These are phyloP conservation scores for Ephestia elutella DNA, from an alignment of 1,140 invertebrate species.

Conservation along the genomic window DNA sequence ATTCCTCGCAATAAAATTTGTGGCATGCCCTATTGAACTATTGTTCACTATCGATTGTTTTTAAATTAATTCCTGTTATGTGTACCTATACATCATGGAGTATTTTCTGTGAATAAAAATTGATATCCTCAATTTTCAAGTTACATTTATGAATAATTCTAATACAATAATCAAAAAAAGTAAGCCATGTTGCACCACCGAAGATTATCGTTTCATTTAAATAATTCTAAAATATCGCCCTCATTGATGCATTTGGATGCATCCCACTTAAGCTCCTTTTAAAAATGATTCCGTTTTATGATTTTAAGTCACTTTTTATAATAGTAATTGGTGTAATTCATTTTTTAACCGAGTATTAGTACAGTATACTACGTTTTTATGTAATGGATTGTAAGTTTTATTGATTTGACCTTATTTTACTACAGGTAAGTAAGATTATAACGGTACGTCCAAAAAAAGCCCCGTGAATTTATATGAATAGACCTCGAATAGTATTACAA, in stretches of 20 bases:
- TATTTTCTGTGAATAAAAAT: no score
- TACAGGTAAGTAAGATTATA: background rate
- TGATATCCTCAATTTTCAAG: no score
- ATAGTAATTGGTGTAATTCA: slow-evolving; percentile 1
- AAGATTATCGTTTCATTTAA: background rate
- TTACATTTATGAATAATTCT: background rate
- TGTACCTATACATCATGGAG: no score
- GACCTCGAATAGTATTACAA: no score
- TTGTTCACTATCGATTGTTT: no score
- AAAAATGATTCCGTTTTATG: background rate
- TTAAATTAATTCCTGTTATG: no score
- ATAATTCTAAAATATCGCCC: background rate
- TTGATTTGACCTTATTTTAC: background rate
- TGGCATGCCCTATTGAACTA: no score
- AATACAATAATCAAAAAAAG: background rate
- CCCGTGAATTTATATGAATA: no score
- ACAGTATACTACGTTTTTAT: background rate
- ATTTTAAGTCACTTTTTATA: background rate
- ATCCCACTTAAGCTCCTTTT: background rate
- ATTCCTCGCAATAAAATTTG: no score
- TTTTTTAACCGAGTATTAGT: background rate
- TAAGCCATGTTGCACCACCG: background rate
- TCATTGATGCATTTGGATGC: background rate
- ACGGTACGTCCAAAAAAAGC: background rate
- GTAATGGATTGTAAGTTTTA: background rate